These are phyloP conservation scores for Phymorhynchus buccinoides DNA, from an alignment of 1,140 invertebrate genomes.

Conservation along the genomic window DNA sequence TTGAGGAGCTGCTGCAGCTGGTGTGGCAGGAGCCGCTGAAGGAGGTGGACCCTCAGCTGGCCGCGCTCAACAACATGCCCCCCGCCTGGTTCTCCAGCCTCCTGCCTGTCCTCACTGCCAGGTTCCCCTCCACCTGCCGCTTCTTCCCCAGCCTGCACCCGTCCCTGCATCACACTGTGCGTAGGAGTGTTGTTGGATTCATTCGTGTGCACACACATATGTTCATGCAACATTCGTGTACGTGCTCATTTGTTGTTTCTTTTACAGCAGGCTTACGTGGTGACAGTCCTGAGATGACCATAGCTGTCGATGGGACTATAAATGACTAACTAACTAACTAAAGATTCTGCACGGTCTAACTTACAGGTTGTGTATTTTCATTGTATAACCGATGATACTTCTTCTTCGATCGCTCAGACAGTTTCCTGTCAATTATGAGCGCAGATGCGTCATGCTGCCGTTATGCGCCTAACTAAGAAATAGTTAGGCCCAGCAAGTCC, in stretches of 20 bases:
- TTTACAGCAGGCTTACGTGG: too few relatives aligned
- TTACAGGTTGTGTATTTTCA: too few relatives aligned
- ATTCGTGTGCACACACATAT: not conserved
- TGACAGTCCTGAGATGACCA: too few relatives aligned
- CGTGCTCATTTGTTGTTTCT: not conserved
- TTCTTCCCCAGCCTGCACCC: constrained; percentile 35
- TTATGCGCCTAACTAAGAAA: too few relatives aligned
- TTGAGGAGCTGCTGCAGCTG: constrained; percentile 80
- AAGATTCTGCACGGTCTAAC: too few relatives aligned
- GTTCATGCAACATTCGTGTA: not conserved
- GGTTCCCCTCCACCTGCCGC: constrained; percentile 77
- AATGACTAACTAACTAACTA: too few relatives aligned
- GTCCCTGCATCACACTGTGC: constrained; percentile 36
- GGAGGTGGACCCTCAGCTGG: constrained; percentile 78
- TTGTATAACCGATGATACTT: too few relatives aligned
- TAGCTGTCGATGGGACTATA: too few relatives aligned
- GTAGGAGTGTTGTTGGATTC: not conserved
- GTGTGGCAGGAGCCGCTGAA: constrained; percentile 78
- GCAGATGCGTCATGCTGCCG: too few relatives aligned
- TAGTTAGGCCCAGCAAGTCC: too few relatives aligned
- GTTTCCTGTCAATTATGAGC: too few relatives aligned
- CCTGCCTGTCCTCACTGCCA: constrained; percentile 78
- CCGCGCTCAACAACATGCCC: constrained; percentile 79
- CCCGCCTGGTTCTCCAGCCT: constrained; percentile 81
- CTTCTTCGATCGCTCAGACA: too few relatives aligned